phyloP scores from a whole-genome alignment of 2,113 vertebrate genomes.

The Microcebus griseorufus region DNA sequence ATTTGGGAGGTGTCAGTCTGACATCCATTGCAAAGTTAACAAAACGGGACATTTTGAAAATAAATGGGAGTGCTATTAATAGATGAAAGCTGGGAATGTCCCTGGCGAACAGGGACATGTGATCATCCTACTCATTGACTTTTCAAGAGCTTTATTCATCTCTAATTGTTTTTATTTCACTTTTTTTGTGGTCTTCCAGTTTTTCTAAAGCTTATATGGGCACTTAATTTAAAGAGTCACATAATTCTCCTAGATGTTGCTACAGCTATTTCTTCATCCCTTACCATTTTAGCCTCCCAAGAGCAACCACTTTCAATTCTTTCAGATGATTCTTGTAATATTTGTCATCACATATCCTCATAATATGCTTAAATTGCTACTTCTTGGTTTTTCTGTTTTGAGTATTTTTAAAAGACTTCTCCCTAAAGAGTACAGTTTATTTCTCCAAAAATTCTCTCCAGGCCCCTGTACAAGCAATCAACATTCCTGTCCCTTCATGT shows the following conservation, averaged over 20 bases:
- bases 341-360: background rate
- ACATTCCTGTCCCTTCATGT: background rate
- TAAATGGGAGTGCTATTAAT: background rate
- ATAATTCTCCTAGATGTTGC: background rate
- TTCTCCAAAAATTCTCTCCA: background rate
- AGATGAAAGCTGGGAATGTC: background rate
- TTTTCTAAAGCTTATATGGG: slow-evolving; percentile 14
- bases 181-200: background rate
- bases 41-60: background rate
- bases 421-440: background rate
- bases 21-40: background rate
- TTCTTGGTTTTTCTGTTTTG: background rate
- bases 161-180: background rate
- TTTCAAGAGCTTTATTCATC: slow-evolving; percentile 40
- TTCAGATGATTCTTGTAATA: background rate
- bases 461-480: background rate
- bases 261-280: background rate
- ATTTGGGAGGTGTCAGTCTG: background rate
- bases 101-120: background rate
- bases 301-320: background rate
- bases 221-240: background rate
- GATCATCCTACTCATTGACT: background rate
- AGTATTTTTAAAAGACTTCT: slow-evolving; percentile 31
- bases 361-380: background rate
- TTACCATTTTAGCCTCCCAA: background rate